Conservation (phyloP, 2,113 vertebrate species). For the Syrrhaptes paradoxus region DNA sequence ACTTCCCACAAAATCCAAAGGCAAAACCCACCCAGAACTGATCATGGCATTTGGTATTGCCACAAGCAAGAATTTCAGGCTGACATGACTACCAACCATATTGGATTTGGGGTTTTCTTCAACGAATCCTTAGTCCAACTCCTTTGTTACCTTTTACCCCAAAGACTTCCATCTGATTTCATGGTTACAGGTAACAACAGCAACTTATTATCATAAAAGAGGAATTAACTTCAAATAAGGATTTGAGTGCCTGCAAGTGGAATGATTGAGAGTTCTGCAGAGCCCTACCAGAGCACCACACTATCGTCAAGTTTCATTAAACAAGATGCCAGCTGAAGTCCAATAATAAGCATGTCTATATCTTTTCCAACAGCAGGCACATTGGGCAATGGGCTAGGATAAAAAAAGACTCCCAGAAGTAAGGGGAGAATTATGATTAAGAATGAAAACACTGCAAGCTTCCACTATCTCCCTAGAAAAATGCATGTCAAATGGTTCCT, state of each 20-base stretch:
- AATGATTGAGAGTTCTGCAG: neutral
- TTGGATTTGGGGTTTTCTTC: neutral
- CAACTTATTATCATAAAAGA: neutral
- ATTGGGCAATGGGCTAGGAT: neutral
- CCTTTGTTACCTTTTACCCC: neutral
- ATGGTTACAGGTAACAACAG: neutral
- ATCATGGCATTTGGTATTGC: neutral
- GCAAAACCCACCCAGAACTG: neutral
- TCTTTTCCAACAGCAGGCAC: neutral
- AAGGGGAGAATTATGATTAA: conserved; percentile 5
- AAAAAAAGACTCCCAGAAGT: neutral
- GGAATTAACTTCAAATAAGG: neutral
- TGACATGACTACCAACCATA: neutral
- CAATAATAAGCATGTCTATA: neutral
- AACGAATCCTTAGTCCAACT: neutral
- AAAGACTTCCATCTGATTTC: neutral
- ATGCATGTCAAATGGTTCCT: neutral
- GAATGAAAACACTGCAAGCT: conserved; percentile 1
- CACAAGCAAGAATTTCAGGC: neutral
- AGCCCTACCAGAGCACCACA: neutral
- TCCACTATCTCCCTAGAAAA: neutral
- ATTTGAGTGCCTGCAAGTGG: neutral
- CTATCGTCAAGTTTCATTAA: neutral
- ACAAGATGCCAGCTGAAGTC: neutral
- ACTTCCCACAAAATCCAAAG: neutral